Percentiles rank a stretch among this genome's conserved stretches.
Conservation (phyloP, 2,888 invertebrate species). For the Caenorhabditis zanzibari region DNA sequence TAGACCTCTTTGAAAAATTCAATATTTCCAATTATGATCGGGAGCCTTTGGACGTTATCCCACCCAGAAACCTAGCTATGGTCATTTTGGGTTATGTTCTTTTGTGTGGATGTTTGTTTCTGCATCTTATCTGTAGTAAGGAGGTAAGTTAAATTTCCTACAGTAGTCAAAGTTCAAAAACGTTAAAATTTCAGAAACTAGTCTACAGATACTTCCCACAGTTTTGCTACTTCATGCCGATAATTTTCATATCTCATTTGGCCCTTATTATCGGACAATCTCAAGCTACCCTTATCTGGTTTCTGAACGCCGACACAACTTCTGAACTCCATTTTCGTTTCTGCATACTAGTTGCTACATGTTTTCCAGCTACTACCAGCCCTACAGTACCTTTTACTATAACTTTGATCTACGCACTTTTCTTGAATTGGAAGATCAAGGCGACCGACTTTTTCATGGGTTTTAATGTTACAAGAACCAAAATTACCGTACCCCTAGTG, state of each 20-base stretch:
- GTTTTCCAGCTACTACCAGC: background rate
- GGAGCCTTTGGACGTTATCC: background rate
- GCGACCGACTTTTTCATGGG: background rate
- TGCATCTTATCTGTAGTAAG: background rate
- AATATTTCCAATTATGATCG: background rate
- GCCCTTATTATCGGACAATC: background rate
- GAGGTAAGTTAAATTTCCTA: background rate
- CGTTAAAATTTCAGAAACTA: background rate
- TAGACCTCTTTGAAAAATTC: background rate
- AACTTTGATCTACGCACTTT: background rate
- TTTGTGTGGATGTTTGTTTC: background rate
- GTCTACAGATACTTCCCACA: background rate
- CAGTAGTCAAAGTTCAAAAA: background rate
- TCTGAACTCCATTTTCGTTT: background rate
- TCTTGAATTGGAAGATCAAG: slow-evolving; percentile 10
- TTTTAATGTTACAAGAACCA: background rate
- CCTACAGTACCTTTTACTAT: slow-evolving; percentile 5
- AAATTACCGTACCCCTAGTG: background rate
- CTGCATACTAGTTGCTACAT: background rate
- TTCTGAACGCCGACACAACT: background rate
- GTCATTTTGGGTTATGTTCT: background rate
- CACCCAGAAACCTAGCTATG: background rate
- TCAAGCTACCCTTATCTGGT: background rate
- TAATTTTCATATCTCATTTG: background rate
- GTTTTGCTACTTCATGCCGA: slow-evolving; percentile 10